Conservation (phyloP, 1,140 invertebrate species). For the Drepana arcuata region DNA sequence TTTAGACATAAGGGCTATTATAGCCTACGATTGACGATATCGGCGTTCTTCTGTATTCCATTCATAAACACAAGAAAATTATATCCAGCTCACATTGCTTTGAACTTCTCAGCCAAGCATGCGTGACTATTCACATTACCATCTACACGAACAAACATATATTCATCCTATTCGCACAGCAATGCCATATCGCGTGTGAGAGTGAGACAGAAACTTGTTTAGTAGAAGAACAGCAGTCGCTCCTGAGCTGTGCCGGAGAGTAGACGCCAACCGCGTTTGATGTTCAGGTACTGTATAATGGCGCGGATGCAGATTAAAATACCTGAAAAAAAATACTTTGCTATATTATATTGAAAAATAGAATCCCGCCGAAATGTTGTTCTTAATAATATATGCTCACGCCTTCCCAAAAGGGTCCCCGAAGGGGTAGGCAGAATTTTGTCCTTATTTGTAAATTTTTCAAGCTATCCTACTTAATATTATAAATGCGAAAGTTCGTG, state of each 20-base stretch:
- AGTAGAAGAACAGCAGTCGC: slow-evolving; percentile 89
- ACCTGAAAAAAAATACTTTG: slow-evolving; percentile 65
- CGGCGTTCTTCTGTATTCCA: too few species aligned
- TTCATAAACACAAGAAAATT: too few species aligned
- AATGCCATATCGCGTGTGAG: slow-evolving; percentile 9
- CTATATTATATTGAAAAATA: not conserved
- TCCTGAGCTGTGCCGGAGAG: slow-evolving; percentile 89
- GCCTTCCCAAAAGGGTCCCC: too few species aligned
- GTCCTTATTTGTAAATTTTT: not conserved
- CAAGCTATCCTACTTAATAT: too few species aligned
- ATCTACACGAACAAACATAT: slow-evolving; percentile 12
- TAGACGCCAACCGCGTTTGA: slow-evolving; percentile 90
- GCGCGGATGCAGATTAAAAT: slow-evolving; percentile 90
- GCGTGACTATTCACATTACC: too few species aligned
- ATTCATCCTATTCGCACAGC: slow-evolving; percentile 16
- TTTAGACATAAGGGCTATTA: too few species aligned
- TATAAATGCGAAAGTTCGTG: too few species aligned
- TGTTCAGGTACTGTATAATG: slow-evolving; percentile 90
- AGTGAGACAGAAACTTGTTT: slow-evolving; percentile 37
- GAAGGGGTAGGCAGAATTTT: not conserved
- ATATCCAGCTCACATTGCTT: too few species aligned
- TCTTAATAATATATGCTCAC: not conserved
- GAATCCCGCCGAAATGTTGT: not conserved
- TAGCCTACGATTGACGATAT: too few species aligned
- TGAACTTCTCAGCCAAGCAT: too few species aligned